A percentile compares a stretch with the other conserved stretches of the same genome.
phyloP scores from a whole-genome alignment of 2,888 invertebrate species.

The Caenorhabditis afra region DNA sequence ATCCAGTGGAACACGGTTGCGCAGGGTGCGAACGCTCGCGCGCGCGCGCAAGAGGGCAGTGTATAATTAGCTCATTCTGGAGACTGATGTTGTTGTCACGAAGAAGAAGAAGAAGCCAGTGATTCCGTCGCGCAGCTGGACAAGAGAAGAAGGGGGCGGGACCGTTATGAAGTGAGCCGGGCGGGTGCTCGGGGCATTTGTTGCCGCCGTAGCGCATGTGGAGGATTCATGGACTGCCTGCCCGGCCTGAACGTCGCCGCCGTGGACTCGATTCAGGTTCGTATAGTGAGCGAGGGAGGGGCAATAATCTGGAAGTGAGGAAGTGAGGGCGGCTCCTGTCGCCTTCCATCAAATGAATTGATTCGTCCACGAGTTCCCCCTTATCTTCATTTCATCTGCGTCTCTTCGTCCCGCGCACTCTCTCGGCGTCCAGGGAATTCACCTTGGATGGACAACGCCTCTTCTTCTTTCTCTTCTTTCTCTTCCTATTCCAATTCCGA shows the following conservation, averaged over 20 bases:
- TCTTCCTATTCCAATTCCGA: background rate
- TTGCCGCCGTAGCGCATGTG: slow-evolving; percentile 14
- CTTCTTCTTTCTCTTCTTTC: slow-evolving; percentile 17
- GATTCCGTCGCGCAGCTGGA: slow-evolving; percentile 53
- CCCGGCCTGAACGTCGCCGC: slow-evolving; percentile 37
- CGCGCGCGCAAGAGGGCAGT: slow-evolving; percentile 20
- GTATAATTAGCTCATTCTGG: slow-evolving; percentile 57
- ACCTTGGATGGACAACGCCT: slow-evolving; percentile 30
- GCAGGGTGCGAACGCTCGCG: background rate
- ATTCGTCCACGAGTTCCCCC: slow-evolving; percentile 40
- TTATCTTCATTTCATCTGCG: slow-evolving; percentile 53
- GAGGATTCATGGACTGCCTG: slow-evolving; percentile 51
- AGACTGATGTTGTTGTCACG: slow-evolving; percentile 50
- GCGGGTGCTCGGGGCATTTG: background rate
- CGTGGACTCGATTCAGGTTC: slow-evolving; percentile 45
- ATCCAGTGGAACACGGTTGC: slow-evolving; percentile 39
- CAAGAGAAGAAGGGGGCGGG: slow-evolving; percentile 47
- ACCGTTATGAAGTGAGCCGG: slow-evolving; percentile 37
- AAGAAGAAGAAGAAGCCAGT: slow-evolving; percentile 13
- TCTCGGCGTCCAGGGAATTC: slow-evolving; percentile 54
- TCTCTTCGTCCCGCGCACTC: slow-evolving; percentile 31
- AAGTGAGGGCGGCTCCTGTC: slow-evolving; percentile 34
- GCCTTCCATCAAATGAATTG: slow-evolving; percentile 57
- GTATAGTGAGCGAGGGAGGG: slow-evolving; percentile 12
- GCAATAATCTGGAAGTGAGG: slow-evolving; percentile 28